phyloP scores from a whole-genome alignment of 2,797 vertebrate species.

The Columba guinea region DNA sequence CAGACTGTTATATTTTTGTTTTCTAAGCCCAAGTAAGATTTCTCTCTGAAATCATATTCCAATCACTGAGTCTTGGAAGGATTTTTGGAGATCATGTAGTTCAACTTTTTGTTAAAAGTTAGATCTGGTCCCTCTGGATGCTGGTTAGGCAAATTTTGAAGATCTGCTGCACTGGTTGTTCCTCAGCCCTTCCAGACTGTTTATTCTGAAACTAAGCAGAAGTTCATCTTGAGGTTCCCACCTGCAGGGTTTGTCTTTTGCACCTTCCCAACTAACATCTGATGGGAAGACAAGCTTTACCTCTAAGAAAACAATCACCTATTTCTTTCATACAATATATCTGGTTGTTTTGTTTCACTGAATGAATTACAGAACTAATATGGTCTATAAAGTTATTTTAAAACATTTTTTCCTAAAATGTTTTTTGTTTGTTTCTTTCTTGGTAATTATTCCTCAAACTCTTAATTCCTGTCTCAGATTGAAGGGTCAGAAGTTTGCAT shows the following conservation, averaged over 20 bases:
- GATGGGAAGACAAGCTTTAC: neutral
- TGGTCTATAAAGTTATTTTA: neutral
- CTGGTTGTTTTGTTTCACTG: neutral
- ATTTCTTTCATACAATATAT: neutral
- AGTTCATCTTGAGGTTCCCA: neutral
- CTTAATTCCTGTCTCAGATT: neutral
- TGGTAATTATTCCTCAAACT: neutral
- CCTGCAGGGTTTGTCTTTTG: neutral
- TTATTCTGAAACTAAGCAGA: neutral
- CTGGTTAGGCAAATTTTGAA: neutral
- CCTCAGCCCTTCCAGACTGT: neutral
- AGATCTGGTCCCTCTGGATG: neutral
- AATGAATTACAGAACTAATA: neutral
- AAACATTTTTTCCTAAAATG: neutral
- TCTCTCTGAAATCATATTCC: neutral
- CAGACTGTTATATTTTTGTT: neutral
- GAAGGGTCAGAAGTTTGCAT: neutral
- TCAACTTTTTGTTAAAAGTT: neutral
- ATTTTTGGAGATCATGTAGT: neutral
- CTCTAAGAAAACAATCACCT: neutral
- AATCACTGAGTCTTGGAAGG: neutral
- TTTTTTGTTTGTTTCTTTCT: neutral
- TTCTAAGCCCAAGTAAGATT: neutral
- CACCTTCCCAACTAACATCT: neutral
- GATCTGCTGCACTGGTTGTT: neutral